Conservation (phyloP, 2,113 vertebrate genomes). For the Calyptomena viridis region DNA sequence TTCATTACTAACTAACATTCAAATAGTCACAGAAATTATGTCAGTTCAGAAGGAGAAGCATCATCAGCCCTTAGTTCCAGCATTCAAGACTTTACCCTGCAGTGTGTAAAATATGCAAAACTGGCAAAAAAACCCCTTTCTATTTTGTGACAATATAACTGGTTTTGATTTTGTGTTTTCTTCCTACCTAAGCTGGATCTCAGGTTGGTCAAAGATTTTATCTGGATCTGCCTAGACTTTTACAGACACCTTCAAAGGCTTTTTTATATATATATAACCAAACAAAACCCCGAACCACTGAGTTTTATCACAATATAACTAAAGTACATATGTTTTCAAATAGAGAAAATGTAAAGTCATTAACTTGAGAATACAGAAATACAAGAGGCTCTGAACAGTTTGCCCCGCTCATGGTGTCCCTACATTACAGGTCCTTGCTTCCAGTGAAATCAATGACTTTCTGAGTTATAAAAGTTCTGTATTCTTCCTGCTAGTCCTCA, state of each 20-base stretch:
- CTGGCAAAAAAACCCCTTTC: not conserved
- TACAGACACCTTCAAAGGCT: not conserved
- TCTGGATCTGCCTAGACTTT: not conserved
- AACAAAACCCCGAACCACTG: not conserved
- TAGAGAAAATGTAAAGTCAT: not conserved
- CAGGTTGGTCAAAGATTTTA: not conserved
- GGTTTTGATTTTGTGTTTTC: not conserved
- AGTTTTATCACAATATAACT: not conserved
- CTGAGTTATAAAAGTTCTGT: not conserved
- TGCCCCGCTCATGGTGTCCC: not conserved
- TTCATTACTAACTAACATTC: not conserved
- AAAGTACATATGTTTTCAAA: not conserved
- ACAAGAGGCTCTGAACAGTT: not conserved
- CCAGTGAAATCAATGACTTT: not conserved
- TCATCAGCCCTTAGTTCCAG: not conserved
- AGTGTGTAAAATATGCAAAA: not conserved
- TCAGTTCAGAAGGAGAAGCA: not conserved
- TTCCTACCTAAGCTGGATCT: not conserved
- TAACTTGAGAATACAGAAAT: not conserved
- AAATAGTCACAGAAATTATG: not conserved
- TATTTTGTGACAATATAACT: not conserved
- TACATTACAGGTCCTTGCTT: not conserved
- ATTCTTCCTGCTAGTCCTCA: no score
- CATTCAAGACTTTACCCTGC: not conserved
- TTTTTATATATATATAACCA: not conserved